A percentile compares a stretch with the other conserved stretches of the same genome.
These are phyloP conservation scores for Halcyon chelicuti DNA, from an alignment of 2,797 vertebrate species.

Conservation along the genomic window DNA sequence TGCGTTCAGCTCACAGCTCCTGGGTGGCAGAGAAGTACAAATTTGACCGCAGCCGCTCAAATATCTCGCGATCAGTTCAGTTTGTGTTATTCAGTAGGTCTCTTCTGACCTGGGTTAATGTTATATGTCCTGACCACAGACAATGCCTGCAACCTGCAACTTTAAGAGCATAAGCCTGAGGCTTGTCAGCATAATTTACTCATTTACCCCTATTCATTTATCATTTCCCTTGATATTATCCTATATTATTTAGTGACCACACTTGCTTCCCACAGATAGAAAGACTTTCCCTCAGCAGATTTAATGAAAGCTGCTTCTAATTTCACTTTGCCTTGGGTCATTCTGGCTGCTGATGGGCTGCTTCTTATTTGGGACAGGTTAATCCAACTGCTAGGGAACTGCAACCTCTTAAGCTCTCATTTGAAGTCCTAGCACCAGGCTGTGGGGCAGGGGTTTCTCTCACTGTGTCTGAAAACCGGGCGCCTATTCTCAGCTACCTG, in stretches of 20 bases:
- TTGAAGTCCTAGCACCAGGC: background rate
- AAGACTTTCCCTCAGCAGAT: background rate
- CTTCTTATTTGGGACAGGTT: background rate
- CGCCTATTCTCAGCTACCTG: background rate
- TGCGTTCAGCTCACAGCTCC: background rate
- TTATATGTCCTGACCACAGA: background rate
- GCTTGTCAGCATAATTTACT: background rate
- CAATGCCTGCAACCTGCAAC: background rate
- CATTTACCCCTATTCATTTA: background rate
- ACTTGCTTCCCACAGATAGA: background rate
- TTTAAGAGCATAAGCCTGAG: background rate
- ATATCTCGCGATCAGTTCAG: background rate
- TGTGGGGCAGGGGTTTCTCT: background rate
- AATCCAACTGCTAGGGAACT: background rate
- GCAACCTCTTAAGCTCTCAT: background rate
- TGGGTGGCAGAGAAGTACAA: background rate
- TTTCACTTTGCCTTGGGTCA: conserved; percentile 6
- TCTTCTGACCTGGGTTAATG: background rate
- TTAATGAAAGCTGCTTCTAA: conserved; percentile 29
- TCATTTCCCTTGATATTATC: background rate
- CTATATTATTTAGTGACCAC: background rate
- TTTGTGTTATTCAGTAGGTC: background rate
- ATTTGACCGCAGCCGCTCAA: background rate
- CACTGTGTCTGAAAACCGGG: background rate
- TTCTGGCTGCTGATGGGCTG: background rate